Evolutionary conservation across 2,113 vertebrate genomes (phyloP).

Genomic region (Etheostoma spectabile): DNA sequence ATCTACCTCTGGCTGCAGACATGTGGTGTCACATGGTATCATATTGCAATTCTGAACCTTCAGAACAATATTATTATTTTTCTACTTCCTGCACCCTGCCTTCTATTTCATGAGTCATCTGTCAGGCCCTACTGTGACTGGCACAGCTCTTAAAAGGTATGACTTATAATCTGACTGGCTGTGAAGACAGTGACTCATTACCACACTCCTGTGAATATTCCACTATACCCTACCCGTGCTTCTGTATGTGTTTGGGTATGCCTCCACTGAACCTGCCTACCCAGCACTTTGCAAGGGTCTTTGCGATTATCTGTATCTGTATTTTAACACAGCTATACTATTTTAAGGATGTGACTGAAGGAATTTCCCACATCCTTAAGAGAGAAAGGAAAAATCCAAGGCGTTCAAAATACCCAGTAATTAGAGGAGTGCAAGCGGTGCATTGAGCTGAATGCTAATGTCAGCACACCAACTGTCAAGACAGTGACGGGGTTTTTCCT

Average conservation of each 20-base stretch:
- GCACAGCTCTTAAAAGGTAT: not conserved
- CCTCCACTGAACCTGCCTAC: not conserved
- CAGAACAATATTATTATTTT: not conserved
- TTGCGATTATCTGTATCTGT: not conserved
- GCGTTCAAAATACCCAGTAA: not conserved
- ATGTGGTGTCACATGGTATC: not conserved
- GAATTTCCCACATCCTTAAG: too few relatives aligned
- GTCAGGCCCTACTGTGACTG: not conserved
- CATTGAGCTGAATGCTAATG: not conserved
- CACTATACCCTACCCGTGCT: not conserved
- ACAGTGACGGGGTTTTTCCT: too few relatives aligned
- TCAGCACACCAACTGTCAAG: not conserved
- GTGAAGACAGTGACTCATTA: slow-evolving; percentile 34
- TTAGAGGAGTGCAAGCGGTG: not conserved
- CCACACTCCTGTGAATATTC: not conserved
- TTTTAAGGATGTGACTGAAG: not conserved
- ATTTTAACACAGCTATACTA: not conserved
- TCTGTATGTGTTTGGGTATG: not conserved
- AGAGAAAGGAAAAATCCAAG: too few relatives aligned
- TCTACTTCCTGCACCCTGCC: not conserved
- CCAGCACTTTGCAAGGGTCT: not conserved
- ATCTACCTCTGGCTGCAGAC: not conserved
- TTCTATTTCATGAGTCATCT: slow-evolving; percentile 35
- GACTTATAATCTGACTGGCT: not conserved
- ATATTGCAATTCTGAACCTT: not conserved